phyloP scores from a whole-genome alignment of 2,888 invertebrate species.

The Parapristionchus giblindavisi region DNA sequence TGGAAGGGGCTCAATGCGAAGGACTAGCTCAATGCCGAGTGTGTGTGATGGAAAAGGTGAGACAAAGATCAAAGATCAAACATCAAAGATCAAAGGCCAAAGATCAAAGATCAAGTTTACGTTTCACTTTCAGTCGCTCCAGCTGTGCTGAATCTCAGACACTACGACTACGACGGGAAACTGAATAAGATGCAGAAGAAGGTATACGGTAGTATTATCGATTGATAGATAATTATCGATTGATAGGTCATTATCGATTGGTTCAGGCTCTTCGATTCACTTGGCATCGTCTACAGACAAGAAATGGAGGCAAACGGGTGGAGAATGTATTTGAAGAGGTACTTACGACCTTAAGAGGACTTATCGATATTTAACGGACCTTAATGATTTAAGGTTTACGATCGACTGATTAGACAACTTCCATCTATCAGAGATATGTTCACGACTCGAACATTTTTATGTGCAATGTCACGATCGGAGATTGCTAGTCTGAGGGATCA shows the following conservation, averaged over 20 bases:
- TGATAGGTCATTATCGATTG: not conserved
- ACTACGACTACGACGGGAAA: conserved; percentile 67
- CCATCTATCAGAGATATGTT: conserved; percentile 68
- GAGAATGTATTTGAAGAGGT: conserved; percentile 69
- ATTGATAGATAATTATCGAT: not conserved
- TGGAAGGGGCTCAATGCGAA: conserved; percentile 42
- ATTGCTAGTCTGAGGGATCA: conserved; percentile 64
- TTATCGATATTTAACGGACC: not conserved
- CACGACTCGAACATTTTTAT: conserved; percentile 66
- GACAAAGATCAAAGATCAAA: not conserved
- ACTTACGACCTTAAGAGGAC: not conserved
- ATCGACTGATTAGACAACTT: conserved; percentile 55
- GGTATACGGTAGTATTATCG: conserved; percentile 43
- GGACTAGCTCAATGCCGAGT: conserved; percentile 68
- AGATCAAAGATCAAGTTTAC: not conserved
- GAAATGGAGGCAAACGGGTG: conserved; percentile 68
- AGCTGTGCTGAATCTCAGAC: conserved; percentile 41
- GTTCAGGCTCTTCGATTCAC: conserved; percentile 56
- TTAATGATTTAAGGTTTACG: conserved; percentile 35
- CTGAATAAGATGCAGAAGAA: conserved; percentile 66
- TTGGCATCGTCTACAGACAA: conserved; percentile 67
- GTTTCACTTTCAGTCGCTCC: conserved; percentile 24
- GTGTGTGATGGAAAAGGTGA: conserved; percentile 52
- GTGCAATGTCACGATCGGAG: conserved; percentile 64
- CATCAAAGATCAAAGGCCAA: not conserved